Evolutionary conservation across 2,113 vertebrate species (phyloP).

Genomic region (Microcebus ravelobensis): DNA sequence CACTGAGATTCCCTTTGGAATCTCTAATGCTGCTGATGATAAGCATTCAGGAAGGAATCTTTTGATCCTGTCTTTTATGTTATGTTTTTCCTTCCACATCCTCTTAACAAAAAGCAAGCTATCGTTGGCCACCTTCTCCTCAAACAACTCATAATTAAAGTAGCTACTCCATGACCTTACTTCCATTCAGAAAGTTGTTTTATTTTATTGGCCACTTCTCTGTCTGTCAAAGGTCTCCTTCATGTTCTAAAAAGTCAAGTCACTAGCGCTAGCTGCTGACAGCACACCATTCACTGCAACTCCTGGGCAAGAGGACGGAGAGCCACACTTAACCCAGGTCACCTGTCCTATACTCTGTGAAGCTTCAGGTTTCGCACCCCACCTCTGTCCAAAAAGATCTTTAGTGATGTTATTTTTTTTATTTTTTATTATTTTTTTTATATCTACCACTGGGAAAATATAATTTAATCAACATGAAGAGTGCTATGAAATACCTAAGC

Average conservation of each 20-base stretch:
- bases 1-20: background rate
- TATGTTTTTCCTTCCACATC: background rate
- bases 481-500: background rate
- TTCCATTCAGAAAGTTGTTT: constrained; percentile 1
- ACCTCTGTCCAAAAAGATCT: background rate
- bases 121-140: background rate
- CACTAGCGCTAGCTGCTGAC: background rate
- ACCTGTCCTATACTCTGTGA: background rate
- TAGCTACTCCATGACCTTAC: background rate
- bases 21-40: background rate
- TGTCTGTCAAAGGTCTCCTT: background rate
- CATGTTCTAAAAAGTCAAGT: background rate
- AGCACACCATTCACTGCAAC: background rate
- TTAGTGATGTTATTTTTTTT: background rate
- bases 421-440: background rate
- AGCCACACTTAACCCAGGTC: background rate
- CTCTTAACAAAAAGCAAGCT: background rate
- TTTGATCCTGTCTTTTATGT: constrained; percentile 11
- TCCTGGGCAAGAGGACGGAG: background rate
- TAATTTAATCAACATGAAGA: background rate
- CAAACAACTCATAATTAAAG: constrained; percentile 1
- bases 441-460: background rate
- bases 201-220: background rate
- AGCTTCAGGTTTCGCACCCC: background rate
- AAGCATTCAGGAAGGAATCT: background rate